Conservation (phyloP, 2,113 vertebrate species). For the Oreochromis aureus region DNA sequence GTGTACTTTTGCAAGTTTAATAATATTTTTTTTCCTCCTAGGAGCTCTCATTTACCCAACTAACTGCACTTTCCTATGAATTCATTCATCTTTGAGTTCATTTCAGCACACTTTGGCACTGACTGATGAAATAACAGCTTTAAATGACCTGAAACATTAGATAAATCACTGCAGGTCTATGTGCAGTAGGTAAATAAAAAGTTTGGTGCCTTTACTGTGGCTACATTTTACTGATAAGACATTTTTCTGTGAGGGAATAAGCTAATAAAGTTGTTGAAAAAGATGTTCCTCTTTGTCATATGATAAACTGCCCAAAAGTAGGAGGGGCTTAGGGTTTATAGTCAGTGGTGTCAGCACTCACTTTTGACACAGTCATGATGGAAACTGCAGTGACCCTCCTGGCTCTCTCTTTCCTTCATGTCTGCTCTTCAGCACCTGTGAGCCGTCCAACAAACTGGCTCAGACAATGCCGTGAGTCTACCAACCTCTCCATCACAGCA, state of each 20-base stretch:
- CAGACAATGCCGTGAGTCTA: slow-evolving; percentile 62
- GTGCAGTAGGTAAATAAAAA: background rate
- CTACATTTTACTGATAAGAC: background rate
- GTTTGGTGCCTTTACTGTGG: background rate
- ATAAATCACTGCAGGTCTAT: background rate
- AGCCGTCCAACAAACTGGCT: slow-evolving; percentile 60
- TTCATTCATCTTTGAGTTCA: background rate
- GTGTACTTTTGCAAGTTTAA: background rate
- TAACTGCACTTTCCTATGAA: background rate
- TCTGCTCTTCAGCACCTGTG: slow-evolving; percentile 23
- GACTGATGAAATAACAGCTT: background rate
- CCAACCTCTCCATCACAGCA: slow-evolving; percentile 57
- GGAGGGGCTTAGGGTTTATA: background rate
- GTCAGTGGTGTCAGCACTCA: background rate
- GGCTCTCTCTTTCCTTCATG: slow-evolving; percentile 16
- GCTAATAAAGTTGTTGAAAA: background rate
- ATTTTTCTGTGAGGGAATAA: background rate
- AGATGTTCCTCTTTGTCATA: background rate
- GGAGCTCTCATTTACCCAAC: background rate
- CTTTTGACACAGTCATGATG: slow-evolving; percentile 24
- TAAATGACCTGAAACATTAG: background rate
- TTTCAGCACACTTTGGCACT: background rate
- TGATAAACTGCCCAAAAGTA: background rate
- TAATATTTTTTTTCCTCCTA: background rate
- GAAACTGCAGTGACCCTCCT: background rate